Conservation (phyloP, 30 jellyfish, hydroid and myxozoan genomes). For the Cassiopea xamachana region DNA sequence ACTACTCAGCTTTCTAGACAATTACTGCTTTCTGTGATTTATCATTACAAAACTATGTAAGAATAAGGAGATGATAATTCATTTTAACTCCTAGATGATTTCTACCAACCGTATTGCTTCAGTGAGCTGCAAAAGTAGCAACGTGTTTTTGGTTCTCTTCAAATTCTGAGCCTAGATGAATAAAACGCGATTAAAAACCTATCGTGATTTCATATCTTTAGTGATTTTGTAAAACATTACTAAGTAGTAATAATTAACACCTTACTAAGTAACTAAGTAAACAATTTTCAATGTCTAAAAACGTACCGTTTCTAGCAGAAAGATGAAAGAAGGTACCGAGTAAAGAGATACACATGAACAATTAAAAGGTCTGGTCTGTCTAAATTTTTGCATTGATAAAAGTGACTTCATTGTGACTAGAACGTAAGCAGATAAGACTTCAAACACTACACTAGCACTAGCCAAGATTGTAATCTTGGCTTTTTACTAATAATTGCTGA, state of each 20-base stretch:
- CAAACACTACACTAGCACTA: background rate
- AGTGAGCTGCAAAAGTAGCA: conserved; percentile 7
- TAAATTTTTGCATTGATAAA: background rate
- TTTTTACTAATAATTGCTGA: too few relatives aligned
- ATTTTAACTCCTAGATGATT: too few relatives aligned
- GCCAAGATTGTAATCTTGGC: too few relatives aligned
- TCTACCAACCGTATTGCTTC: conserved; percentile 10
- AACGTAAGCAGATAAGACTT: background rate
- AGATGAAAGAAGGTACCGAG: background rate
- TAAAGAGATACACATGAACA: background rate
- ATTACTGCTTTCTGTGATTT: too few relatives aligned
- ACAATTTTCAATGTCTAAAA: background rate
- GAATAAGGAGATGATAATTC: too few relatives aligned
- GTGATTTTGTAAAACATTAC: background rate
- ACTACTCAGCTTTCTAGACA: too few relatives aligned
- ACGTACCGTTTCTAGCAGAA: background rate
- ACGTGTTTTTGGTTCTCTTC: conserved; percentile 1
- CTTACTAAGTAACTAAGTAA: background rate
- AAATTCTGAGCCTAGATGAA: conserved; percentile 17
- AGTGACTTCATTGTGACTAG: background rate
- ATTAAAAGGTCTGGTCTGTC: too few relatives aligned
- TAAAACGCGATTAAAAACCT: background rate
- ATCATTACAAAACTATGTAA: too few relatives aligned
- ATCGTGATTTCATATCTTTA: background rate
- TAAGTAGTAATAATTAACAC: background rate